These are phyloP conservation scores for Xiphias gladius DNA, from an alignment of 2,113 vertebrate species.

Conservation along the genomic window DNA sequence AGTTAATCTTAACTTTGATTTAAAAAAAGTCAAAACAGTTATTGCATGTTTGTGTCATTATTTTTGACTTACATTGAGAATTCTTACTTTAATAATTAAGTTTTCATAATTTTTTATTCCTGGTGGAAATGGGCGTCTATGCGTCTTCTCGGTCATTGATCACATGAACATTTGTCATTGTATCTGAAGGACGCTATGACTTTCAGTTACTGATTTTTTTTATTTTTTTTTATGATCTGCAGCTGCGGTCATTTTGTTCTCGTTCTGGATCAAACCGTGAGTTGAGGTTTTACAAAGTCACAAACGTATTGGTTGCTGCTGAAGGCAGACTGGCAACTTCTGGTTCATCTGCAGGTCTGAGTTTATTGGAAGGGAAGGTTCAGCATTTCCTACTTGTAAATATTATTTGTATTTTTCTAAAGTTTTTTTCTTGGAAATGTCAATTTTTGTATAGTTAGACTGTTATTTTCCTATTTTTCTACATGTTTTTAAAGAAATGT, in stretches of 20 bases:
- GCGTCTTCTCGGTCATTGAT: not conserved
- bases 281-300: slow-evolving; percentile 4
- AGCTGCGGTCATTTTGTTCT: too few species aligned
- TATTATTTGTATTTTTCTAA: slow-evolving; percentile 47
- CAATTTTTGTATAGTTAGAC: slow-evolving; percentile 71
- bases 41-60: not conserved
- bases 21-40: not conserved
- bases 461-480: slow-evolving; percentile 70
- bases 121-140: not conserved
- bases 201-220: not conserved
- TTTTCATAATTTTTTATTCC: not conserved
- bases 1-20: not conserved
- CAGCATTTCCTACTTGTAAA: slow-evolving; percentile 68
- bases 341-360: slow-evolving; percentile 24
- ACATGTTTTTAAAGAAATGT: slow-evolving; percentile 75
- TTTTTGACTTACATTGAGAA: not conserved
- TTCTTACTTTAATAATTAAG: not conserved
- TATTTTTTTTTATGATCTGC: too few species aligned
- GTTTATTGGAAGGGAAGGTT: slow-evolving; percentile 36
- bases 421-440: slow-evolving; percentile 48
- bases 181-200: not conserved
- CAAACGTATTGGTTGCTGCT: slow-evolving; percentile 15
- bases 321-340: not conserved
- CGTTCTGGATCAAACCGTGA: not conserved
- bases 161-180: not conserved